phyloP scores from a whole-genome alignment of 2,888 invertebrate species.

The Blera fallax region DNA sequence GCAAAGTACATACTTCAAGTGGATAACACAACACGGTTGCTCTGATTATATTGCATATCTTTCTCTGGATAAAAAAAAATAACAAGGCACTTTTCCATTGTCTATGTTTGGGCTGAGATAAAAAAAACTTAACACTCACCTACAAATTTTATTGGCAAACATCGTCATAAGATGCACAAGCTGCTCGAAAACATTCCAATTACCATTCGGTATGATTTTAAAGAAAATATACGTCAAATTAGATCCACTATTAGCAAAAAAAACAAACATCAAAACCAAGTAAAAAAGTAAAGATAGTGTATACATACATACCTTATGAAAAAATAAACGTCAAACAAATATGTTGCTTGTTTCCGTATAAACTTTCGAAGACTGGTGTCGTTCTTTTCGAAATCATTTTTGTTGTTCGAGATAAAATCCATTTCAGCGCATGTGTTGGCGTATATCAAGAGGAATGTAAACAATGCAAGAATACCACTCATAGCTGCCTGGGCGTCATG shows the following conservation, averaged over 20 bases:
- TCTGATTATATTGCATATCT: too few species aligned
- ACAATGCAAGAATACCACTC: conserved; percentile 81
- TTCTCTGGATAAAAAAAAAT: too few species aligned
- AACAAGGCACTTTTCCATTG: neutral
- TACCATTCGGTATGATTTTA: conserved; percentile 81
- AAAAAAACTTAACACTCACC: conserved; percentile 80
- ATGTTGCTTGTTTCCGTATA: conserved; percentile 71
- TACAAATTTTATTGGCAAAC: conserved; percentile 83
- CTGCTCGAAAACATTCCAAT: conserved; percentile 82
- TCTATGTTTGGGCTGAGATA: conserved; percentile 12
- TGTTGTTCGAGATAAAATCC: conserved; percentile 83
- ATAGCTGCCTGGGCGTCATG: conserved; percentile 58
- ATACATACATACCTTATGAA: conserved; percentile 84
- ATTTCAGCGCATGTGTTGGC: conserved; percentile 85
- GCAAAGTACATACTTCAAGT: too few species aligned
- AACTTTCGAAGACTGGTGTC: conserved; percentile 74
- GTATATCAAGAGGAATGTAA: conserved; percentile 86
- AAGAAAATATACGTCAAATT: conserved; percentile 85
- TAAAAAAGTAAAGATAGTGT: neutral
- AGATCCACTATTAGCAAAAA: conserved; percentile 83
- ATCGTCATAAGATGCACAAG: conserved; percentile 83
- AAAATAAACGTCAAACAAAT: conserved; percentile 81
- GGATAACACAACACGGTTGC: too few species aligned
- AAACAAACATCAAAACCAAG: neutral
- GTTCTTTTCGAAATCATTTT: neutral